phyloP scores from a whole-genome alignment of 2,888 invertebrate species.

The Bimastos eiseni region DNA sequence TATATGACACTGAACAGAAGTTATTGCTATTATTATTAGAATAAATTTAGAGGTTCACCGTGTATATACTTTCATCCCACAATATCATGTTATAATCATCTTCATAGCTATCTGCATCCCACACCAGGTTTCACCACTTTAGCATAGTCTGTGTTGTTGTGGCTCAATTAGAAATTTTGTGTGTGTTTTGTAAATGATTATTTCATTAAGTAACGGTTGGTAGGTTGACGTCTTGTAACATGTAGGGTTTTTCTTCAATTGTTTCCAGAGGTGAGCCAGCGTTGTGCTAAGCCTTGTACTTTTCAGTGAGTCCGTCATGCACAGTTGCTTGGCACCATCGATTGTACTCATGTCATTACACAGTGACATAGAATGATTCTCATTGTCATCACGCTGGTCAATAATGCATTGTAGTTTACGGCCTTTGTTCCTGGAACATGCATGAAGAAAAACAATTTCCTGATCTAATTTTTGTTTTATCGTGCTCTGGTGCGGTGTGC shows the following conservation, averaged over 20 bases:
- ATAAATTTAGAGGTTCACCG: no score
- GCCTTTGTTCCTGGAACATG: not conserved
- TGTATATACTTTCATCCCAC: no score
- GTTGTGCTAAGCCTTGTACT: not conserved
- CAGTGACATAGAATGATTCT: not conserved
- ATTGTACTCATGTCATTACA: not conserved
- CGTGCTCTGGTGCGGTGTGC: not conserved
- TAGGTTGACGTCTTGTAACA: not conserved
- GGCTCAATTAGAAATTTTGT: no score
- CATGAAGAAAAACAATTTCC: not conserved
- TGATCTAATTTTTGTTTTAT: not conserved
- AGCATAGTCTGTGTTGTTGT: no score
- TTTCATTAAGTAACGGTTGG: not conserved
- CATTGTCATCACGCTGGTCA: not conserved
- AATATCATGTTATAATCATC: no score
- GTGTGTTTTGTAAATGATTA: not conserved
- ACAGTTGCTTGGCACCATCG: not conserved
- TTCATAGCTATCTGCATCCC: not conserved
- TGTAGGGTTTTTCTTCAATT: not conserved
- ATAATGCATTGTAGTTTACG: slow-evolving; percentile 13
- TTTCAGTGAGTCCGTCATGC: not conserved
- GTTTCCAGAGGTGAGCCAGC: not conserved
- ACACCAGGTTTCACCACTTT: not conserved
- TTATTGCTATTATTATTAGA: no score
- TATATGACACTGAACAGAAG: not conserved